phyloP scores from a whole-genome alignment of 2,888 invertebrate genomes.

The Oeneis ivallda region DNA sequence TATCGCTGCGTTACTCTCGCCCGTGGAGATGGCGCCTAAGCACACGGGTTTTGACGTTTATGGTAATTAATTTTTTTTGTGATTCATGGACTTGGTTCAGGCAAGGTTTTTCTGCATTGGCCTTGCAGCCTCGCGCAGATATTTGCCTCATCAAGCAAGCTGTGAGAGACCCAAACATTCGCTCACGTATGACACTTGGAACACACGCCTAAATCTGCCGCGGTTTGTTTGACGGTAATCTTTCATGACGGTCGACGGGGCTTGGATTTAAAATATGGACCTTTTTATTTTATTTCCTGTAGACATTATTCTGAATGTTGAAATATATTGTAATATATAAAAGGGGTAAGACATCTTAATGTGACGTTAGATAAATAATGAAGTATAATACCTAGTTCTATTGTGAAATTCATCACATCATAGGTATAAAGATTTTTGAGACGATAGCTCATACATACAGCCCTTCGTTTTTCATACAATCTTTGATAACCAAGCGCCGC shows the following conservation, averaged over 20 bases:
- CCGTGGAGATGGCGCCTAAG: too few species aligned
- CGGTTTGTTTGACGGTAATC: constrained; percentile 54
- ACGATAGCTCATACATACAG: too few species aligned
- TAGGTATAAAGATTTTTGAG: too few species aligned
- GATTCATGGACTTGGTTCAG: too few species aligned
- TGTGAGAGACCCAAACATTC: background rate
- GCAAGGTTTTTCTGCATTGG: too few species aligned
- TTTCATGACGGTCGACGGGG: constrained; percentile 48
- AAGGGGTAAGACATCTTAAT: background rate
- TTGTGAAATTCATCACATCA: background rate
- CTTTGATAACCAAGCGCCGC: too few species aligned
- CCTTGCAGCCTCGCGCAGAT: too few species aligned
- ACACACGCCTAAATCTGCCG: constrained; percentile 37
- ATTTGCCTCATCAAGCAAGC: background rate
- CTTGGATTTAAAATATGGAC: constrained; percentile 51
- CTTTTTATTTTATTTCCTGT: constrained; percentile 38
- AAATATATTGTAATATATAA: constrained; percentile 10
- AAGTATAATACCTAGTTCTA: too few species aligned
- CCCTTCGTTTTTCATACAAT: too few species aligned
- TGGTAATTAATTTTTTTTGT: too few species aligned
- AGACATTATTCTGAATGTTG: constrained; percentile 20
- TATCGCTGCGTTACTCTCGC: too few species aligned
- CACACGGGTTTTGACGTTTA: too few species aligned
- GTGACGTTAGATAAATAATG: background rate
- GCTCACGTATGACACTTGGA: constrained; percentile 24